phyloP scores from a whole-genome alignment of 2,797 vertebrate species.

The Megalops cyprinoides region DNA sequence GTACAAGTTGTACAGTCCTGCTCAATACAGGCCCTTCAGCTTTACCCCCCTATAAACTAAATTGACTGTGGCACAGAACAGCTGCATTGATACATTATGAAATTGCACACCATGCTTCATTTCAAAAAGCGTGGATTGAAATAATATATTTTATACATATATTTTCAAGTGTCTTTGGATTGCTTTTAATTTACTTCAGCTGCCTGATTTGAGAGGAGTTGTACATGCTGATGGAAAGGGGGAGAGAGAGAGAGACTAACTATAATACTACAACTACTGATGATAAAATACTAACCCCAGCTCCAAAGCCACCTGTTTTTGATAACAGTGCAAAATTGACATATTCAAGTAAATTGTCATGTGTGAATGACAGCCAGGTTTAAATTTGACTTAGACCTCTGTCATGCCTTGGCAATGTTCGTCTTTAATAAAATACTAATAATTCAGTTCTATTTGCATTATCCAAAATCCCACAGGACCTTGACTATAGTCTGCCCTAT shows the following conservation, averaged over 20 bases:
- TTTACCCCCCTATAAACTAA: conserved; percentile 6
- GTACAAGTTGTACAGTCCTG: not conserved
- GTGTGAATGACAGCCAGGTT: conserved; percentile 33
- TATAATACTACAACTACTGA: too few relatives aligned
- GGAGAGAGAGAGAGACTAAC: too few relatives aligned
- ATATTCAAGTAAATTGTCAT: too few relatives aligned
- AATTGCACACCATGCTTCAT: conserved; percentile 2
- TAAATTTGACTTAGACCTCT: conserved; percentile 17
- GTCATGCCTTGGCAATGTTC: conserved; percentile 37
- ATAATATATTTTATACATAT: too few relatives aligned
- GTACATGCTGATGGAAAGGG: too few relatives aligned
- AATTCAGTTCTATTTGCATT: conserved; percentile 37
- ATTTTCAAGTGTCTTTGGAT: too few relatives aligned
- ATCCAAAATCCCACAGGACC: conserved; percentile 39
- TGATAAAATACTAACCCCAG: too few relatives aligned
- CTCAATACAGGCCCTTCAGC: not conserved
- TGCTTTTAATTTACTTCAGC: too few relatives aligned
- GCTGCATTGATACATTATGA: not conserved
- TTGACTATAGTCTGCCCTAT: conserved; percentile 9
- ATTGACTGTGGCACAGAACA: not conserved
- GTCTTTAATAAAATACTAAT: conserved; percentile 37
- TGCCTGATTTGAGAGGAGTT: too few relatives aligned
- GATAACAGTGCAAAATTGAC: too few relatives aligned
- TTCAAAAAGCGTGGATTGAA: conserved; percentile 24
- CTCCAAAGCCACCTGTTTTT: too few relatives aligned